Evolutionary conservation across 2,113 vertebrate genomes (phyloP).

Genomic region (Aspiorhynchus laticeps): DNA sequence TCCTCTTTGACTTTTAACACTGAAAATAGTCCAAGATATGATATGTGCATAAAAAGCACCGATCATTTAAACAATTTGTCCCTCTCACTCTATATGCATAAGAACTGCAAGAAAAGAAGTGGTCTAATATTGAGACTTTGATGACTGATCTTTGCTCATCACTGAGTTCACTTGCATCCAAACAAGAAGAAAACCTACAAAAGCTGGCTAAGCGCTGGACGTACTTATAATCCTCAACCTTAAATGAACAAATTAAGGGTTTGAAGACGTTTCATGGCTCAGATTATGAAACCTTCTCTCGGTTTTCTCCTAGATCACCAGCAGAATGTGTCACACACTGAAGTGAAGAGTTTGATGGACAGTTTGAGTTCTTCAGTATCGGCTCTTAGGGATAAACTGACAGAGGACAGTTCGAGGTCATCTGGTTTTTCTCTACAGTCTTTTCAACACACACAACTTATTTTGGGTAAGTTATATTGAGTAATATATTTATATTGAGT

Average conservation of each 20-base stretch:
- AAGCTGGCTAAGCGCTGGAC: neutral
- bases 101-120: neutral
- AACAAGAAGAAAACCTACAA: slow-evolving; percentile 1
- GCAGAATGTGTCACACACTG: neutral
- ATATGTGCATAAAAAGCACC: neutral
- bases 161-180: neutral
- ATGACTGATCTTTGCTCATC: neutral
- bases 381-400: neutral
- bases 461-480: neutral
- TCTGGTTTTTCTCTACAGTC: neutral
- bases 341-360: slow-evolving; percentile 6
- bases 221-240: neutral
- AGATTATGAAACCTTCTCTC: too few species aligned
- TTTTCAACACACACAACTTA: neutral
- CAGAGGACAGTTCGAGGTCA: neutral
- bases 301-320: neutral
- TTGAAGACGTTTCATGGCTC: too few species aligned
- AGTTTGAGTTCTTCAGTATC: neutral
- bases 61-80: neutral
- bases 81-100: neutral
- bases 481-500: too few species aligned
- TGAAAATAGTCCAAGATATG: neutral
- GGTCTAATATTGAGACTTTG: neutral
- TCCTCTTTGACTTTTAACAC: neutral
- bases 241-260: too few species aligned